These are phyloP conservation scores for Rhabdomys dilectus DNA, from an alignment of 2,113 vertebrate species.

Conservation along the genomic window DNA sequence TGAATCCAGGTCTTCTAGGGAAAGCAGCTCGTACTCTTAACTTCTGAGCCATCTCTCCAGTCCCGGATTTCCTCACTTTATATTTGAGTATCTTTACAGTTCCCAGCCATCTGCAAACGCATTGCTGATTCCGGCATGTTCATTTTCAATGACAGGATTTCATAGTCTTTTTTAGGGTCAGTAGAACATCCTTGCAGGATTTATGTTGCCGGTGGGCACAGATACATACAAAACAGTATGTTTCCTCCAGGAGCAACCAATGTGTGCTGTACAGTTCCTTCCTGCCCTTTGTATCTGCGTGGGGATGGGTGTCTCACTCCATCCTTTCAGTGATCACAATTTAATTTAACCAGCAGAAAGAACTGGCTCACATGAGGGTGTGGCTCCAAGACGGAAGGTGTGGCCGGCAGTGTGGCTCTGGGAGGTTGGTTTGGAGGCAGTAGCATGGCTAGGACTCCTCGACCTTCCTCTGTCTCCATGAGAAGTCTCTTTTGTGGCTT, in stretches of 20 bases:
- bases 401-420: neutral
- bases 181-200: neutral
- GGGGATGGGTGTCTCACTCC: neutral
- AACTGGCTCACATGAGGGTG: neutral
- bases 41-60: neutral
- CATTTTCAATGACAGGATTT: neutral
- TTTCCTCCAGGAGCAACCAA: neutral
- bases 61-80: neutral
- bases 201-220: neutral
- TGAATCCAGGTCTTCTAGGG: neutral
- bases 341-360: neutral
- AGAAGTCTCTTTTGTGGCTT: neutral
- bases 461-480: neutral
- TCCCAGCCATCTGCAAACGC: no score
- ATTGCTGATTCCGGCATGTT: neutral
- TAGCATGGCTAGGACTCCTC: neutral
- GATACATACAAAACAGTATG: neutral
- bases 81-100: neutral
- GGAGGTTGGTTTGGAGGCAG: neutral
- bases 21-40: neutral
- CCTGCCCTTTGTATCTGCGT: fast-evolving
- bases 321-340: neutral
- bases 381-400: neutral
- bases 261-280: neutral
- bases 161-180: neutral